phyloP scores from a whole-genome alignment of 2,113 vertebrate genomes.

The Rissa tridactyla region DNA sequence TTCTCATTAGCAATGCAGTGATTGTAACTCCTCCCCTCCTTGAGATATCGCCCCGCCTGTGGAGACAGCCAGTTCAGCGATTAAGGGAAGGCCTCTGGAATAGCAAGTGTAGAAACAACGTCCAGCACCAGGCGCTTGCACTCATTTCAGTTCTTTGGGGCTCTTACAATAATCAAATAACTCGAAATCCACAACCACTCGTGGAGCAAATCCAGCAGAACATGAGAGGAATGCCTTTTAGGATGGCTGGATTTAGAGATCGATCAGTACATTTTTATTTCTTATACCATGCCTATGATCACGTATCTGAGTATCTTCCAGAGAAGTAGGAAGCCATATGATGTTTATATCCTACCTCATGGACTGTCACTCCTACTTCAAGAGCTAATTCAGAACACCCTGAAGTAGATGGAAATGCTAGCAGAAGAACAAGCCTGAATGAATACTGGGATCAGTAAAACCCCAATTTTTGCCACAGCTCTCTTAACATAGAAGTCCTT shows the following conservation, averaged over 20 bases:
- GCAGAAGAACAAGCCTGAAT: neutral
- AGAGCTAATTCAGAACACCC: conserved; percentile 12
- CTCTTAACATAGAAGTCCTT: neutral
- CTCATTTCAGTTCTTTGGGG: neutral
- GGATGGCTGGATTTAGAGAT: neutral
- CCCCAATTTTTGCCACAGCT: neutral
- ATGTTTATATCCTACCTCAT: conserved; percentile 5
- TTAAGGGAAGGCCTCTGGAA: neutral
- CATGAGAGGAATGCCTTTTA: neutral
- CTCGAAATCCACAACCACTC: neutral
- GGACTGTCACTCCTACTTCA: neutral
- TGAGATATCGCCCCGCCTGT: neutral
- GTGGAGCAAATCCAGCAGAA: neutral
- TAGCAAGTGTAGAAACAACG: neutral
- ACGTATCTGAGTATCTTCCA: neutral
- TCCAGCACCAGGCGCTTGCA: neutral
- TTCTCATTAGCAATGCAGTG: neutral
- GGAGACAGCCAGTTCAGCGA: neutral
- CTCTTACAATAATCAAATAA: neutral
- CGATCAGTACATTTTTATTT: neutral
- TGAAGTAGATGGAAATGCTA: neutral
- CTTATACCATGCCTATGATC: neutral
- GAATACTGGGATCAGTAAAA: neutral
- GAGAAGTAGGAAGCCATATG: neutral
- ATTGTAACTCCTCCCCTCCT: neutral